phyloP scores from a whole-genome alignment of 2,888 invertebrate species.

The Galerucella pusilla region DNA sequence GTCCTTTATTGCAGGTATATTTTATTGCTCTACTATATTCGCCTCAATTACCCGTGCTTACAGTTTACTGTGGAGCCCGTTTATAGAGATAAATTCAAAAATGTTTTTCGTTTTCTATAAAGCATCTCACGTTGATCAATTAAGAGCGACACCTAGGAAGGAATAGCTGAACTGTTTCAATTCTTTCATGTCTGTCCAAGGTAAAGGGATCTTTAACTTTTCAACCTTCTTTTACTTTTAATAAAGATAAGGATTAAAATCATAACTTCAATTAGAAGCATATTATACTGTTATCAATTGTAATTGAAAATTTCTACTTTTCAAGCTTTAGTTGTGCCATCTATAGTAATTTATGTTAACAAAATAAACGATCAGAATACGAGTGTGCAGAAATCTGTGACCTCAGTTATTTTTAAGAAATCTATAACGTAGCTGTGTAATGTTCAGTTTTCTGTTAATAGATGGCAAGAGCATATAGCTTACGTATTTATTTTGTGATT shows the following conservation, averaged over 20 bases:
- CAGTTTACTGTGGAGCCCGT: not conserved
- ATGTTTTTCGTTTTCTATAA: not conserved
- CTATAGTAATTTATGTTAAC: not conserved
- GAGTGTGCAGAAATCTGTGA: not conserved
- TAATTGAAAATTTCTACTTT: too few relatives aligned
- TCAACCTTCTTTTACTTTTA: too few relatives aligned
- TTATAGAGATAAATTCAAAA: slow-evolving; percentile 10
- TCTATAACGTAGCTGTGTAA: not conserved
- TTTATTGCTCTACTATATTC: slow-evolving; percentile 37
- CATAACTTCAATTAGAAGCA: not conserved
- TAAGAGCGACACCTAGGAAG: not conserved
- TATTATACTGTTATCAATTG: too few relatives aligned
- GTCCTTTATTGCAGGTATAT: slow-evolving; percentile 39
- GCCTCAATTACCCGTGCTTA: slow-evolving; percentile 28
- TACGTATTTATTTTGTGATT: too few relatives aligned
- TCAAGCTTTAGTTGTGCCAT: not conserved
- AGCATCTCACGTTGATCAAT: not conserved
- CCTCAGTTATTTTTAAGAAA: not conserved
- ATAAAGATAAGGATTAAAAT: too few relatives aligned
- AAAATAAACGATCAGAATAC: not conserved
- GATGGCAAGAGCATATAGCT: not conserved
- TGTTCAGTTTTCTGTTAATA: not conserved
- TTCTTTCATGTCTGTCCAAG: too few relatives aligned
- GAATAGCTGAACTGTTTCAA: too few relatives aligned
- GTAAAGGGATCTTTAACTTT: too few relatives aligned